Evolutionary conservation across 2,888 invertebrate species (phyloP).

Genomic region (Diachrysia chrysitis): DNA sequence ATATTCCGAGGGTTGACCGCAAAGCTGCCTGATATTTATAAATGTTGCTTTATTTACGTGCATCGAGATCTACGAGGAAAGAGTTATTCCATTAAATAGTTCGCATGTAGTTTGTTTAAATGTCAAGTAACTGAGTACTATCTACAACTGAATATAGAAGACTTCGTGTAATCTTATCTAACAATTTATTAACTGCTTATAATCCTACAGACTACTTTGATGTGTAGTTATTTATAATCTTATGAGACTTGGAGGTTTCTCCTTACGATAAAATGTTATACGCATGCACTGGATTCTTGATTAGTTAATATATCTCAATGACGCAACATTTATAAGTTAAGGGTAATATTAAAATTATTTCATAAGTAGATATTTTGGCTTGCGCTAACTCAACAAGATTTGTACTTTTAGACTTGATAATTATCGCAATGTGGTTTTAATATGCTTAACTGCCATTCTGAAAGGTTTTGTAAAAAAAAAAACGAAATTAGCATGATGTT

Average conservation of each 20-base stretch:
- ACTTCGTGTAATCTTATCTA: background rate
- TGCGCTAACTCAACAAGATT: constrained; percentile 63
- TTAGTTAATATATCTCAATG: background rate
- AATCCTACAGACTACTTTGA: constrained; percentile 1
- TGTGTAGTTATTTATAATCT: background rate
- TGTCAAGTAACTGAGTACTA: background rate
- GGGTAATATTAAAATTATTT: constrained; percentile 49
- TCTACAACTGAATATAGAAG: background rate
- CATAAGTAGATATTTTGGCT: constrained; percentile 61
- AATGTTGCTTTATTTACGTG: constrained; percentile 39
- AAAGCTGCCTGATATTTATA: constrained; percentile 28
- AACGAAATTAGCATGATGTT: constrained; percentile 77
- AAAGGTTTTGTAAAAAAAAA: constrained; percentile 73
- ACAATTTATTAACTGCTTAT: background rate
- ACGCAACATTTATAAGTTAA: constrained; percentile 48
- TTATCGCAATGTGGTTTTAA: constrained; percentile 65
- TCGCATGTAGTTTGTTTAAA: background rate
- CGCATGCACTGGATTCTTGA: background rate
- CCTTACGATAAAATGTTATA: background rate
- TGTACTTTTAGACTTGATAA: constrained; percentile 64
- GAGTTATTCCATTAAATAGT: background rate
- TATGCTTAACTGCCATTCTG: constrained; percentile 78
- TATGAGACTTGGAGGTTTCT: background rate
- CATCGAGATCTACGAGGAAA: background rate
- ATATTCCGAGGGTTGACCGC: constrained; percentile 43